phyloP scores from a whole-genome alignment of 2,888 invertebrate species.

The Ommatoiulus sabulosus region DNA sequence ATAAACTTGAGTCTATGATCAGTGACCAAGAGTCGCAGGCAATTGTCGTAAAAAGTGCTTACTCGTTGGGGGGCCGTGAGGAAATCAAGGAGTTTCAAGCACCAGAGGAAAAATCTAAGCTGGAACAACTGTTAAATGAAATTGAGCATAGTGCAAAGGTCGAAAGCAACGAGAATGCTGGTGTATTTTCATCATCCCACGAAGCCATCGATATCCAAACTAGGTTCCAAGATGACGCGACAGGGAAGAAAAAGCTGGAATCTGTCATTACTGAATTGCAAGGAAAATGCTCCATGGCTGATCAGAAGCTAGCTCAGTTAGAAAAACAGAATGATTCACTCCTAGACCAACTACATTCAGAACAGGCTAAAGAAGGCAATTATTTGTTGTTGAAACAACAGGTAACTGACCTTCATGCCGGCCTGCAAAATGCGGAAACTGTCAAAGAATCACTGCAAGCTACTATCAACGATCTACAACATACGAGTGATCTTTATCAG shows the following conservation, averaged over 20 bases:
- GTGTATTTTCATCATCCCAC: neutral
- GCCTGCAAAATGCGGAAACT: neutral
- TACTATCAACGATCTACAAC: neutral
- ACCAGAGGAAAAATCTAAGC: neutral
- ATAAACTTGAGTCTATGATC: neutral
- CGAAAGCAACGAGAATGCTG: neutral
- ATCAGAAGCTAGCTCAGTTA: neutral
- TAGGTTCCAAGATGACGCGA: neutral
- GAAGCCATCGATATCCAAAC: neutral
- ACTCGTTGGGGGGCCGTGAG: neutral
- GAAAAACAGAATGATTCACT: neutral
- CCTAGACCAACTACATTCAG: neutral
- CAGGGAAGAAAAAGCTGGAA: neutral
- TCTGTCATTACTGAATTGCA: neutral
- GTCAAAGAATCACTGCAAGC: neutral
- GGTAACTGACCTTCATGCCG: neutral
- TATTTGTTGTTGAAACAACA: neutral
- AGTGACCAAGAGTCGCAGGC: slow-evolving; percentile 12
- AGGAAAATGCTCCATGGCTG: neutral
- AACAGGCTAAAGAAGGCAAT: neutral
- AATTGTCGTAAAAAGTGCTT: slow-evolving; percentile 40
- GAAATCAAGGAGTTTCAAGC: neutral
- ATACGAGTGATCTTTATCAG: neutral
- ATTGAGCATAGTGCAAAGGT: neutral
- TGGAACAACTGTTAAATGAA: neutral